Evolutionary conservation across 2,113 vertebrate genomes (phyloP), one percentile per base, ranked within the genome.

Genomic region (Candoia aspera): DNA sequence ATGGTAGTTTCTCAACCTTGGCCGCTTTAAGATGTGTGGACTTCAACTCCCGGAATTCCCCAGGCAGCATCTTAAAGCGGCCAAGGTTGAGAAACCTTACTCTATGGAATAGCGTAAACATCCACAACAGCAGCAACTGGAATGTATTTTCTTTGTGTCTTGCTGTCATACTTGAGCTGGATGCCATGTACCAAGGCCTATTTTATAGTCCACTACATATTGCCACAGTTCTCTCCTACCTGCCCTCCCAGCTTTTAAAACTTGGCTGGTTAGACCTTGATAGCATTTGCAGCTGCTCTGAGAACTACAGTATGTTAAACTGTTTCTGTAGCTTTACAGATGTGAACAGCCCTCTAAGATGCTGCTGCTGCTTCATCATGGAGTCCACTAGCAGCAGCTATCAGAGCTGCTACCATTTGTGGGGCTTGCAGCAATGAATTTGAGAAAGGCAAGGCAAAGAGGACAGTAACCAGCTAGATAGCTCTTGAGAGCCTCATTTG

Each of bases 91-190:
- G 42, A 42, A 42, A 42, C 42, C 42, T 3, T 42, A 42, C 15
- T 33, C 6, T 37, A 19, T 19, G 68, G 68, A 42, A 79, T 79
- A 79, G 17, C 33, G 42, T 37, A 79, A 79, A 79, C 33, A 8
- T 33, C 73, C 73, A 79, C 73, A 42, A 9, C 33, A 79, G 73
- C 17, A 42, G 49, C 86, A 94, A 73, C 59, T 37, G 55, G 89
- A 91, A 90, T 89, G 21, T 53, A 94, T 90, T 94, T 94, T 46
- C 62, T 93, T 91, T 87, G 42, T 87, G 92, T 64, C 24, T 54
- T 93, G 60, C 17, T 64, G 93, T 15, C 84, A 95, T 8, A 79
- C 33, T 37, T 79, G 33, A 79, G 8, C 68, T 79, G 73, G 33
- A 42, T 79, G 17, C 42, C 42, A 79, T 42, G 17, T 42, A 10